Conservation (phyloP, 1,140 invertebrate genomes). For the Latrodectus geometricus region DNA sequence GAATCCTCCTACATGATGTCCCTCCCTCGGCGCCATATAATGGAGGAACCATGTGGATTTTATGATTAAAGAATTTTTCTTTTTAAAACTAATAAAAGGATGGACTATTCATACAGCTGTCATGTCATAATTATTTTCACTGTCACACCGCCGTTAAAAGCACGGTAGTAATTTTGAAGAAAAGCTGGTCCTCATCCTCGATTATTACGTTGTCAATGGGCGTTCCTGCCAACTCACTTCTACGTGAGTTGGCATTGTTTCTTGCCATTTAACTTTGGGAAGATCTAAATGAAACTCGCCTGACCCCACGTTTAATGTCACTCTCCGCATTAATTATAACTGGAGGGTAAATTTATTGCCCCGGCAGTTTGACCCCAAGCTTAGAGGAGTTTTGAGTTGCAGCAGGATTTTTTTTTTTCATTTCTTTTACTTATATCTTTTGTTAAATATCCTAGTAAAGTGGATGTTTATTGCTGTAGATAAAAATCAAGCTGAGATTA, state of each 20-base stretch:
- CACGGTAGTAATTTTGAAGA: not conserved
- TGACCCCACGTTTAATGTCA: not conserved
- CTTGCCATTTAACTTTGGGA: not conserved
- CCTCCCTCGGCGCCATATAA: not conserved
- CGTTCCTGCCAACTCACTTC: not conserved
- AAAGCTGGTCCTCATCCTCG: not conserved
- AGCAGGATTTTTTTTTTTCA: not conserved
- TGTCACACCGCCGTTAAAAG: constrained; percentile 8
- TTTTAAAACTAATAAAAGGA: constrained; percentile 24
- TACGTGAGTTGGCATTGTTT: not conserved
- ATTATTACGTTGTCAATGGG: constrained; percentile 33
- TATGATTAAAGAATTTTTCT: constrained; percentile 31
- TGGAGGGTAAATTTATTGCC: not conserved
- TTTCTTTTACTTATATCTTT: too few species aligned
- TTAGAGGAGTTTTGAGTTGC: not conserved
- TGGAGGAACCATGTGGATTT: constrained; percentile 26
- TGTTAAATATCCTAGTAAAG: not conserved
- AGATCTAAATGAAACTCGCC: not conserved
- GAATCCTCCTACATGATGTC: not conserved
- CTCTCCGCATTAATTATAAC: not conserved
- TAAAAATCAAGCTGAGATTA: not conserved
- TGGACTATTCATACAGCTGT: constrained; percentile 40
- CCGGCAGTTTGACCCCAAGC: not conserved
- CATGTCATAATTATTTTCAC: constrained; percentile 38
- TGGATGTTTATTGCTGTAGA: not conserved